Percentiles rank a stretch among this genome's conserved stretches.
Evolutionary conservation across 2,797 vertebrate genomes (phyloP).

Genomic region (Remorina albescens): DNA sequence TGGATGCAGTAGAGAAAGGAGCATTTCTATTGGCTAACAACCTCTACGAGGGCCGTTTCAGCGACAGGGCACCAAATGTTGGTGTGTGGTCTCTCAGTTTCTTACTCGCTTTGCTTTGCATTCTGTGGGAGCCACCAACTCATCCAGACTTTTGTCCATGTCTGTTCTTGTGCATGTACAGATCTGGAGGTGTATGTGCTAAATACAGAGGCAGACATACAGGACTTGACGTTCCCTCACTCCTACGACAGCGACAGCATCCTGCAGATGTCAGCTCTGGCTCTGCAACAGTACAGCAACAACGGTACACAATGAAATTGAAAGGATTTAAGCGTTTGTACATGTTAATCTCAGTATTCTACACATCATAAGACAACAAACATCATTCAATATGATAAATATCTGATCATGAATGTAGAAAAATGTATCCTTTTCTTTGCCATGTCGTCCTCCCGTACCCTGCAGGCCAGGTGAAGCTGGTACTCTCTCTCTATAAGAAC

Average conservation of each 20-base stretch:
- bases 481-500: constrained; percentile 93
- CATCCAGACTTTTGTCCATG: constrained; percentile 17
- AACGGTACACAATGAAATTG: constrained; percentile 83
- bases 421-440: neutral
- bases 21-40: constrained; percentile 83
- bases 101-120: neutral
- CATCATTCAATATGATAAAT: neutral
- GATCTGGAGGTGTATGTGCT: constrained; percentile 86
- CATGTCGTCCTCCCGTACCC: neutral
- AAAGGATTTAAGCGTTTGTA: neutral
- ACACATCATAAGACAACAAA: neutral
- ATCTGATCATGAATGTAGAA: neutral
- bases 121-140: neutral
- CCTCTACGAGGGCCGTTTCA: constrained; percentile 84
- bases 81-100: constrained; percentile 57
- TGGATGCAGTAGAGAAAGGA: constrained; percentile 82
- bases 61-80: constrained; percentile 83
- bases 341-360: neutral
- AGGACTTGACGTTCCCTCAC: constrained; percentile 92
- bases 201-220: constrained; percentile 91
- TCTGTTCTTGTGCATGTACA: constrained; percentile 46
- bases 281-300: constrained; percentile 94
- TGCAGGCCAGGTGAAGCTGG: constrained; percentile 92
- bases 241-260: constrained; percentile 91
- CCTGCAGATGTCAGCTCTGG: constrained; percentile 91